Percentiles rank a stretch among this genome's conserved stretches.
These are phyloP conservation scores for Zenarchopterus dispar DNA, from an alignment of 2,797 vertebrate genomes.

Conservation along the genomic window DNA sequence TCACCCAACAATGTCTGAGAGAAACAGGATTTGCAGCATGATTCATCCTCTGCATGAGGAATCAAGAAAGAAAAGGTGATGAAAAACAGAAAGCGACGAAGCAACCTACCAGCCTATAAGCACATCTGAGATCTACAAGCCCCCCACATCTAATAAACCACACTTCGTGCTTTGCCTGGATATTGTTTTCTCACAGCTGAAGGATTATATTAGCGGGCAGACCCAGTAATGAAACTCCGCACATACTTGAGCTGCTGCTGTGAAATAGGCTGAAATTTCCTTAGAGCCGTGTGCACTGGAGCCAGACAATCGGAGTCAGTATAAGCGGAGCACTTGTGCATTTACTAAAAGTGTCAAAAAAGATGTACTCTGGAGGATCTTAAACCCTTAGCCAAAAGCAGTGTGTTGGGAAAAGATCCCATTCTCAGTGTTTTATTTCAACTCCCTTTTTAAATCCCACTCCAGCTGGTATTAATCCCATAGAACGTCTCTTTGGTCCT, in stretches of 20 bases:
- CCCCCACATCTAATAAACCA: conserved; percentile 30
- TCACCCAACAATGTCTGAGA: conserved; percentile 35
- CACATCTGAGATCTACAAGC: conserved; percentile 31
- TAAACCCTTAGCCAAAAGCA: neutral
- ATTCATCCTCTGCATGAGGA: conserved; percentile 51
- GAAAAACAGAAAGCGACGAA: conserved; percentile 31
- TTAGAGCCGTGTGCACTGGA: conserved; percentile 4
- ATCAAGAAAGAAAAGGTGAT: conserved; percentile 39
- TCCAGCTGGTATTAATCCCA: too few relatives aligned
- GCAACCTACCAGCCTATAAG: conserved; percentile 1
- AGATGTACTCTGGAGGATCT: neutral
- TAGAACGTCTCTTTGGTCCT: too few relatives aligned
- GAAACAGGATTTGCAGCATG: conserved; percentile 48
- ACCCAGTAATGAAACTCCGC: neutral
- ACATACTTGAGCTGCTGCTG: conserved; percentile 25
- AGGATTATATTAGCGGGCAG: conserved; percentile 10
- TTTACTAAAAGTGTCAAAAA: conserved; percentile 4
- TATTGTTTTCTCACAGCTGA: conserved; percentile 22
- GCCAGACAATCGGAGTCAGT: neutral
- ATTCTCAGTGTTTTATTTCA: too few relatives aligned
- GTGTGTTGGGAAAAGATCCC: too few relatives aligned
- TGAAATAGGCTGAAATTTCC: conserved; percentile 8
- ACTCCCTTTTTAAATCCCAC: too few relatives aligned
- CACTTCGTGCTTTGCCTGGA: conserved; percentile 5
- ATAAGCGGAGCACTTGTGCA: neutral